A percentile compares a stretch with the other conserved stretches of the same genome.
Conservation (phyloP, 2,113 vertebrate species). For the Pseudorasbora parva region DNA sequence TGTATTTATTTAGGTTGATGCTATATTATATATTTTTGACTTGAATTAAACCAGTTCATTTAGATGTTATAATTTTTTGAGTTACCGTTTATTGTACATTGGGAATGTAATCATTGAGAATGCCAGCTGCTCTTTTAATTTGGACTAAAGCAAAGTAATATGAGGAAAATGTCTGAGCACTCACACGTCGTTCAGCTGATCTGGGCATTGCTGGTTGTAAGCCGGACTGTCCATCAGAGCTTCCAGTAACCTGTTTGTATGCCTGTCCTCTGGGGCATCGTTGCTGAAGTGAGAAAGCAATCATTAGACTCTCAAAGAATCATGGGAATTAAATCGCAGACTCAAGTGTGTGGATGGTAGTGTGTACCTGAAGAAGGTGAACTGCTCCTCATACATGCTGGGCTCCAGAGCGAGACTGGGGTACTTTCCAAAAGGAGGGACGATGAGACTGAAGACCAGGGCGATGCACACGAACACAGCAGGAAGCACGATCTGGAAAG, state of each 20-base stretch:
- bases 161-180: constrained; percentile 60
- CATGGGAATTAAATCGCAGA: background rate
- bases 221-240: constrained; percentile 84
- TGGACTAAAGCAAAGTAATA: background rate
- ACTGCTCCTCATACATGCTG: constrained; percentile 96
- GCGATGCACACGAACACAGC: constrained; percentile 98
- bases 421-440: constrained; percentile 96
- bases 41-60: too few species aligned
- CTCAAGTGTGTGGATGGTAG: background rate
- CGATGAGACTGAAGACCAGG: constrained; percentile 94
- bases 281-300: constrained; percentile 76
- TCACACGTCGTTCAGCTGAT: constrained; percentile 82
- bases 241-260: constrained; percentile 80
- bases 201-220: constrained; percentile 90
- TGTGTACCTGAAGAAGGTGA: constrained; percentile 90
- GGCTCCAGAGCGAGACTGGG: constrained; percentile 90
- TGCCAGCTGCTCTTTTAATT: background rate
- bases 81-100: too few species aligned
- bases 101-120: background rate
- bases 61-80: too few species aligned
- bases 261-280: constrained; percentile 85
- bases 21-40: too few species aligned
- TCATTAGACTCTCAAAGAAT: constrained; percentile 3
- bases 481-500: constrained; percentile 91
- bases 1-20: too few species aligned